Evolutionary conservation across 1,140 invertebrate species (phyloP).

Genomic region (Drusus annulatus): DNA sequence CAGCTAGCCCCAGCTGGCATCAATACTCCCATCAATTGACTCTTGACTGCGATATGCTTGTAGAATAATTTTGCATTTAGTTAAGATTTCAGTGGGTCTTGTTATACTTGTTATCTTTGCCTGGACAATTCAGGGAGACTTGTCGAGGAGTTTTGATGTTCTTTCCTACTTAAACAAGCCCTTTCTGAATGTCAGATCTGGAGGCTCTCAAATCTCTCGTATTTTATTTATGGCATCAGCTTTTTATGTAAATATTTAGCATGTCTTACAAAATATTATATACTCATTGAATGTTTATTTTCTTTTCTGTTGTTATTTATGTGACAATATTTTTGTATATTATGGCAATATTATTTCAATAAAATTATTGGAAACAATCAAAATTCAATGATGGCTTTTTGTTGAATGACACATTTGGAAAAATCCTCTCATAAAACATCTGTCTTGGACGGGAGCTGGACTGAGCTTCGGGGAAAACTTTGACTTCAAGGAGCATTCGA

Average conservation of each 20-base stretch:
- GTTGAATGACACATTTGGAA: not conserved
- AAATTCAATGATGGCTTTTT: constrained; percentile 15
- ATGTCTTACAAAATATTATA: not conserved
- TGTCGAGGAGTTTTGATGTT: too few species aligned
- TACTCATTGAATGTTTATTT: constrained; percentile 32
- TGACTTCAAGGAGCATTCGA: too few species aligned
- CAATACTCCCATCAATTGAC: too few species aligned
- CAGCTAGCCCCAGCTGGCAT: too few species aligned
- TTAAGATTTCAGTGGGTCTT: too few species aligned
- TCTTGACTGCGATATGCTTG: too few species aligned
- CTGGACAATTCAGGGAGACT: too few species aligned
- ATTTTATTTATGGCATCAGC: constrained; percentile 20
- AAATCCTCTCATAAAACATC: not conserved
- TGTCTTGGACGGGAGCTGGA: too few species aligned
- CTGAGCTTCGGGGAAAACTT: too few species aligned
- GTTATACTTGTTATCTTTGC: too few species aligned
- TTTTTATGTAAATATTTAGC: constrained; percentile 1
- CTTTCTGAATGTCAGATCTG: constrained; percentile 8
- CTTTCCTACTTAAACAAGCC: too few species aligned
- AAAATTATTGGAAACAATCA: constrained; percentile 27
- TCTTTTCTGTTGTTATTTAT: constrained; percentile 34
- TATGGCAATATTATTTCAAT: constrained; percentile 39
- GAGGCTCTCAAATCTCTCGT: constrained; percentile 32
- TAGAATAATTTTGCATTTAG: too few species aligned
- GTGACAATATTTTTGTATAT: constrained; percentile 41